Base-by-base conservation (phyloP, 2,797 vertebrate genomes). In the Muscicapa striata region DNA sequence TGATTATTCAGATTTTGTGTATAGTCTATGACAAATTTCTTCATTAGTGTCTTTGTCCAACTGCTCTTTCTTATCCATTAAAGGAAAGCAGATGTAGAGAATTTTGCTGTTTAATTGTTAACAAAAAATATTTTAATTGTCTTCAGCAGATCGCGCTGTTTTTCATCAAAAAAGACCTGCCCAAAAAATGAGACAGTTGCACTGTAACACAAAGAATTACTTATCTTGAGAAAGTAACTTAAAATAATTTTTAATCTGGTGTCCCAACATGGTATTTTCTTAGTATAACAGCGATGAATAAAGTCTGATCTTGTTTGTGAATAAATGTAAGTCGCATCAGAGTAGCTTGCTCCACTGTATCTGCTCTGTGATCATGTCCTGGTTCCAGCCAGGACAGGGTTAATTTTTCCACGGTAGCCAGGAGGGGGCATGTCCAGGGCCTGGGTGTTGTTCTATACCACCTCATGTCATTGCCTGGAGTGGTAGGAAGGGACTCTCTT, bases 391-490 rank as follows among this genome's bases (percentile, higher is more conserved):
- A 62, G 16, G 22, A 49, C 5, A 22, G 32, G 22, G 32, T 36
- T 36, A 43, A 12, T 17, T 68, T 61, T 73, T 52, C 23, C 13
- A 4, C 30, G 36, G 26, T 5, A 48, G 10, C 3, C 15, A 13
- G 10, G 9, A 67, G 12, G 2, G 8, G 18, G 0, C 15, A n/a
- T n/a, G 15, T 13, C 22, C 41, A 61, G 26, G 5, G 19, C 9
- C 14, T 46, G 62, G 30, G 8, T 41, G 4, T 20, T 48, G 19
- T 43, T 13, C 38, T 45, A 0, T 5, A 45, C 0, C 11, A 23
- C 19, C 27, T 73, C 19, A 7, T 20, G 27, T 24, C 59, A 51
- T 29, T 87, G 27, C 38, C 13, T 24, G 51, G 10, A 11, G 9
- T 13, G 6, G 13, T 6, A 49, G 23, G 23, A 51, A 43, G 32